Base-by-base conservation (phyloP, 2,113 vertebrate species). In the Physeter macrocephalus region DNA sequence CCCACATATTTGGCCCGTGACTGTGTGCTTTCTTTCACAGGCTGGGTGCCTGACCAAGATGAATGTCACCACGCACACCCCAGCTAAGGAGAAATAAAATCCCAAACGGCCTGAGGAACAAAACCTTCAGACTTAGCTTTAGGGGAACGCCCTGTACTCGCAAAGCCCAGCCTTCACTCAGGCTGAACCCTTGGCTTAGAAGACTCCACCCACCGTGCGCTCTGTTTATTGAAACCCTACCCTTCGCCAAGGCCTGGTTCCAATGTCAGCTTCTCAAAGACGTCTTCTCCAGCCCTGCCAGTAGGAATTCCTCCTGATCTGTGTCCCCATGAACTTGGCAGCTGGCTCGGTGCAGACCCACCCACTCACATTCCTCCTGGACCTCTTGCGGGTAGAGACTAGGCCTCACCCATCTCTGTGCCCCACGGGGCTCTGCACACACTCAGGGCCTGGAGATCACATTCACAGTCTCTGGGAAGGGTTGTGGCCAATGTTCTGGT, bases 201-300 rank as follows among this genome's bases (percentile, higher is more conserved):
- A 54, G 57, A 5, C 31, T 25, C 34, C 52, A 49, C 31, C 75
- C 3, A 3, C 49, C 13, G 0, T 8, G 41, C 3, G 62, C 66
- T 61, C 49, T 88, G 78, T 78, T 90, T 66, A 49, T 29, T 92
- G 97, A 96, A 94, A 95, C 6, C 81, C 67, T 84, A 71, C 46
- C 8, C 83, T 62, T 13, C 69, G 18, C 61, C 3, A 41, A 52
- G n/a, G 43, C 46, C 7, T 34, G 81, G 54, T 49, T 72, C 82
- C 25, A 1, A 41, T 0, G 23, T n/a, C 64, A 46, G 34, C 81
- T 88, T 29, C 85, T 74, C 93, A 18, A 49, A 92, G 29, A 39
- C 2, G 4, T 66, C 54, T 57, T 59, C 13, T 57, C 72, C 0
- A 15, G 52, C 61, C 54, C 43, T 29, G 54, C 46, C 21, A 1